These are phyloP conservation scores for Megalopta genalis DNA, from an alignment of 1,140 invertebrate genomes.

Conservation along the genomic window DNA sequence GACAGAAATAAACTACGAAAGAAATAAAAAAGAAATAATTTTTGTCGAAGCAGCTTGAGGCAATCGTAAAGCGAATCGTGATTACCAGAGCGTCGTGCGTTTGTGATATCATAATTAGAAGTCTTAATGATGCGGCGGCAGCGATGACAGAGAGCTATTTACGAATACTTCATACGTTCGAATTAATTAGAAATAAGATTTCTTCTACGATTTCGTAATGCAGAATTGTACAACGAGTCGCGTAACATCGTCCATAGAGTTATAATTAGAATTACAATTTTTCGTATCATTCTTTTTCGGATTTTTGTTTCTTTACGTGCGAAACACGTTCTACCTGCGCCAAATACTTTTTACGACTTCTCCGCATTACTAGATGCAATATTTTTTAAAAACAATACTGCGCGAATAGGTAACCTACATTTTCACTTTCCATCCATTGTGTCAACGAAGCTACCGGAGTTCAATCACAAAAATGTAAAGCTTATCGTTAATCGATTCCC, in stretches of 20 bases:
- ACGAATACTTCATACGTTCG: conserved; percentile 53
- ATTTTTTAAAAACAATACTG: conserved; percentile 49
- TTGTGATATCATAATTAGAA: conserved; percentile 58
- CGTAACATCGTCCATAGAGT: conserved; percentile 56
- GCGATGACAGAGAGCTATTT: conserved; percentile 48
- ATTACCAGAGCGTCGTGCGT: conserved; percentile 47
- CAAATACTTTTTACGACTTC: conserved; percentile 39
- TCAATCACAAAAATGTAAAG: conserved; percentile 62
- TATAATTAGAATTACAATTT: conserved; percentile 43
- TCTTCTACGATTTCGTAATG: conserved; percentile 54
- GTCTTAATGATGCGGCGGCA: conserved; percentile 41
- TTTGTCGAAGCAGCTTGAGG: conserved; percentile 52
- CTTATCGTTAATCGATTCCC: conserved; percentile 60
- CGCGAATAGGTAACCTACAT: conserved; percentile 55
- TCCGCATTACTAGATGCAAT: conserved; percentile 40
- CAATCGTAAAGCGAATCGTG: conserved; percentile 55
- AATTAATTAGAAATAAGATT: conserved; percentile 57
- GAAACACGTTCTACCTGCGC: conserved; percentile 55
- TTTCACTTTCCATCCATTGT: conserved; percentile 41
- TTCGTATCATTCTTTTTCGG: conserved; percentile 21
- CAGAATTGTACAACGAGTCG: conserved; percentile 54
- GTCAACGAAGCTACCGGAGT: conserved; percentile 49
- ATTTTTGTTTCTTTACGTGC: conserved; percentile 36
- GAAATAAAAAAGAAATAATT: conserved; percentile 23
- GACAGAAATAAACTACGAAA: background rate